Base-by-base conservation (phyloP, 64 coral and sea anemone genomes). In the Trachythela sp. region DNA sequence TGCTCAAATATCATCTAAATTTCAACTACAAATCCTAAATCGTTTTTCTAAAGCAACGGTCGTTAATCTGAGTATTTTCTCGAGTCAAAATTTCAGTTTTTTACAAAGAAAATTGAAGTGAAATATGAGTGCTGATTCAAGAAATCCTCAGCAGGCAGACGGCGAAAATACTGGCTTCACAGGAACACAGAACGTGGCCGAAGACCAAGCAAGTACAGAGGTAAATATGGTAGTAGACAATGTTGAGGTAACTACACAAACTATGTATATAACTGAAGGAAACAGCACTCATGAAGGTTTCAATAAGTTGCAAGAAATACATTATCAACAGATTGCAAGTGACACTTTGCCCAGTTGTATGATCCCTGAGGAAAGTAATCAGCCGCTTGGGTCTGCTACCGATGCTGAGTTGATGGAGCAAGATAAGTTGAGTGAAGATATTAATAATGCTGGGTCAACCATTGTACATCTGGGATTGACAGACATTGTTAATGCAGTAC, bases 401-500 rank as follows among this genome's bases (percentile, higher is more conserved):
- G 22, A 64, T 26, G 20, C 56, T 64, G 18, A 27, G 15, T 20
- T 64, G 17, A 64, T 64, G 22, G 4, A 64, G 20, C 20, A 64
- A 64, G 56, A 64, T 27, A 64, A 64, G 15, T 27, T 8, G 22
- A 45, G 42, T 11, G 42, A 11, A 4, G 42, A 45, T 6, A 4
- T 45, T 45, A 45, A 45, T 45, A 45, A 45, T 45, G 42, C 42
- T 45, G 56, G 26, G 56, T 64, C 56, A 64, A 64, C 20, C 20
- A 64, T 64, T 24, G 56, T 20, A n/a, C 56, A 64, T n/a, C 0
- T 64, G 22, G 56, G 56, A 6, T 64, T 64, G 56, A 64, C 56
- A 64, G 56, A 64, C 26, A 64, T 64, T 64, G 56, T 64, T n/a
- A 64, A 64, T 64, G 56, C 56, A 64, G 56, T 64, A n/a, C 56